Conservation (phyloP, 2,113 vertebrate genomes). For the Archocentrus centrarchus region DNA sequence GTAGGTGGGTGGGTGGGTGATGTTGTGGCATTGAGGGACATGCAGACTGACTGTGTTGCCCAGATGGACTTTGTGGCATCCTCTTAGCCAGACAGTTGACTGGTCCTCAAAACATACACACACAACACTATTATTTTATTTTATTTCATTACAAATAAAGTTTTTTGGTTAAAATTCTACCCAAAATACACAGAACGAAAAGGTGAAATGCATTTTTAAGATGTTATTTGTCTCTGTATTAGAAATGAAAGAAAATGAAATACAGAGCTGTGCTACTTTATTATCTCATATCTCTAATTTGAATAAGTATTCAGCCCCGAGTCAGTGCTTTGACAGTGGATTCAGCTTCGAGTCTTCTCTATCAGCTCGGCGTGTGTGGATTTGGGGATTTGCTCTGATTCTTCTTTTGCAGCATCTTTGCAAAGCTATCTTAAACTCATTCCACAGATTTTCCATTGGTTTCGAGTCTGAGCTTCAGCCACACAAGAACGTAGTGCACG, state of each 20-base stretch:
- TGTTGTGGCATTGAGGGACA: background rate
- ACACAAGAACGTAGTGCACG: background rate
- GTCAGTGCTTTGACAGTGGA: conserved; percentile 26
- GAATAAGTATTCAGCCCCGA: conserved; percentile 36
- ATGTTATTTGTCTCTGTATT: background rate
- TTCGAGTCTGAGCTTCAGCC: conserved; percentile 1
- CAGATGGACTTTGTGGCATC: background rate
- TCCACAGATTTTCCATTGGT: conserved; percentile 15
- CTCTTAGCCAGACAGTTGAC: background rate
- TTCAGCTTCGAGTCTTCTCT: conserved; percentile 23
- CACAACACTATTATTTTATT: too few relatives aligned
- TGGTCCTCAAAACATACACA: background rate
- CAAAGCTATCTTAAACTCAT: conserved; percentile 37
- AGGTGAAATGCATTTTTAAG: background rate
- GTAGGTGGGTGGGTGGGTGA: background rate
- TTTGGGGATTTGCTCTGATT: conserved; percentile 66
- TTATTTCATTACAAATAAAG: background rate
- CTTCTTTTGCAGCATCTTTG: conserved; percentile 41
- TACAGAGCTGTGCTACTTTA: conserved; percentile 1
- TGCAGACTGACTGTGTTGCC: background rate
- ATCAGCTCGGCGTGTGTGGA: conserved; percentile 44
- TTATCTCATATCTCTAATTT: conserved; percentile 52
- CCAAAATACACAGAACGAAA: background rate
- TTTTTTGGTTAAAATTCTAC: background rate
- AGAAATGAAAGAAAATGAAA: background rate